These are phyloP conservation scores for Microchirus variegatus DNA, from an alignment of 2,797 vertebrate species.

Conservation along the genomic window DNA sequence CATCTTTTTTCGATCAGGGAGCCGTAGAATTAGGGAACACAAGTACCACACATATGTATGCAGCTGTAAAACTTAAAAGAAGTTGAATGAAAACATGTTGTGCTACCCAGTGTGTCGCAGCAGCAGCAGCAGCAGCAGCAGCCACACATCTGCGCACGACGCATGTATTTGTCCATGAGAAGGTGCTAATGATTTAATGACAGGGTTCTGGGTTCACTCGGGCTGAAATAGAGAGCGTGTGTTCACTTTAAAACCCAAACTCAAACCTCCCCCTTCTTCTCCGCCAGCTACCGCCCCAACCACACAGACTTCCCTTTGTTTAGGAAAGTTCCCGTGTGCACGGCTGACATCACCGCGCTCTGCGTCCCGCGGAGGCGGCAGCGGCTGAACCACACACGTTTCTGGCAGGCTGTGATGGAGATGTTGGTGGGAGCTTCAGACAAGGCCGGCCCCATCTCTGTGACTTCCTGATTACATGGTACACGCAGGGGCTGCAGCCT, in stretches of 20 bases:
- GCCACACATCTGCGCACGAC: slow-evolving; percentile 42
- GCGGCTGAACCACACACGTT: slow-evolving; percentile 76
- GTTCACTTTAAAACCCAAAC: slow-evolving; percentile 54
- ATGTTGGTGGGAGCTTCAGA: slow-evolving; percentile 65
- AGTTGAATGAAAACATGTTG: neutral
- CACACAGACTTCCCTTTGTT: slow-evolving; percentile 85
- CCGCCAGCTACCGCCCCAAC: slow-evolving; percentile 73
- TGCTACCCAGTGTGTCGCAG: slow-evolving; percentile 14
- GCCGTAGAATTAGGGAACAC: neutral
- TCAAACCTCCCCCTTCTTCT: slow-evolving; percentile 37
- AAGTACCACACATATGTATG: neutral
- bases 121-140: slow-evolving; percentile 26
- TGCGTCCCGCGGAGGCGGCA: slow-evolving; percentile 69
- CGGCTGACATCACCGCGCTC: slow-evolving; percentile 79
- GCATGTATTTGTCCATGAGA: slow-evolving; percentile 55
- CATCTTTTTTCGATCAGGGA: too few species aligned
- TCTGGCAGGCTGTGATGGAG: slow-evolving; percentile 71
- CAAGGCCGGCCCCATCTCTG: slow-evolving; percentile 62
- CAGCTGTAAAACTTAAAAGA: slow-evolving; percentile 8
- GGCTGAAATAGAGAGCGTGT: slow-evolving; percentile 65
- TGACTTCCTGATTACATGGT: slow-evolving; percentile 75
- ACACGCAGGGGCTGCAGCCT: slow-evolving; percentile 17
- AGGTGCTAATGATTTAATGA: slow-evolving; percentile 81
- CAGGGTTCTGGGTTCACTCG: slow-evolving; percentile 57
- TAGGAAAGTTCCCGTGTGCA: slow-evolving; percentile 79